phyloP scores from a whole-genome alignment of 2,797 vertebrate species.

The Galago senegalensis region DNA sequence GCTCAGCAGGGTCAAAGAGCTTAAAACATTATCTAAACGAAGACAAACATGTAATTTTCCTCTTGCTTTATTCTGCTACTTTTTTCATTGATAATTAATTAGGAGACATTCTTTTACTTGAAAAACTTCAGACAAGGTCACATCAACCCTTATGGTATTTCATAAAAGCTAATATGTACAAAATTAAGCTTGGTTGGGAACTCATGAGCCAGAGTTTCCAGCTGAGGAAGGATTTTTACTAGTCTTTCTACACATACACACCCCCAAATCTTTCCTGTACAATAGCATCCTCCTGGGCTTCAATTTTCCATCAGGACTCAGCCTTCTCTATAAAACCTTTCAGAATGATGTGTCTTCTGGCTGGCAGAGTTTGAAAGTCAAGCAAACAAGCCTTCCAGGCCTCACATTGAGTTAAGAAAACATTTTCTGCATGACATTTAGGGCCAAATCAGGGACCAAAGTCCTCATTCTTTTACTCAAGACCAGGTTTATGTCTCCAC shows the following conservation, averaged over 20 bases:
- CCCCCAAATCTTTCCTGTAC: background rate
- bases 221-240: constrained; percentile 42
- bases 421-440: constrained; percentile 83
- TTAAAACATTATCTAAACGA: constrained; percentile 83
- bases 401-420: constrained; percentile 81
- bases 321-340: constrained; percentile 57
- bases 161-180: constrained; percentile 29
- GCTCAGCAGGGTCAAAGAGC: constrained; percentile 84
- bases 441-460: constrained; percentile 82
- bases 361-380: constrained; percentile 69
- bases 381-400: constrained; percentile 77
- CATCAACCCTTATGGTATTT: constrained; percentile 13
- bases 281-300: constrained; percentile 48
- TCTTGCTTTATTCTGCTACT: constrained; percentile 74
- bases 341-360: constrained; percentile 69
- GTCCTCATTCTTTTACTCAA: constrained; percentile 81
- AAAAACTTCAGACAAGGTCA: constrained; percentile 68
- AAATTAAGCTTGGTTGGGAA: constrained; percentile 49
- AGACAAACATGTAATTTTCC: constrained; percentile 66
- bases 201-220: constrained; percentile 38
- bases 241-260: background rate
- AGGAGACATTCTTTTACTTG: constrained; percentile 86
- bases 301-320: constrained; percentile 56
- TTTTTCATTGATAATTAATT: constrained; percentile 87
- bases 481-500: constrained; percentile 81